These are phyloP conservation scores for Salarias fasciatus DNA, from an alignment of 2,797 vertebrate species.

Conservation along the genomic window DNA sequence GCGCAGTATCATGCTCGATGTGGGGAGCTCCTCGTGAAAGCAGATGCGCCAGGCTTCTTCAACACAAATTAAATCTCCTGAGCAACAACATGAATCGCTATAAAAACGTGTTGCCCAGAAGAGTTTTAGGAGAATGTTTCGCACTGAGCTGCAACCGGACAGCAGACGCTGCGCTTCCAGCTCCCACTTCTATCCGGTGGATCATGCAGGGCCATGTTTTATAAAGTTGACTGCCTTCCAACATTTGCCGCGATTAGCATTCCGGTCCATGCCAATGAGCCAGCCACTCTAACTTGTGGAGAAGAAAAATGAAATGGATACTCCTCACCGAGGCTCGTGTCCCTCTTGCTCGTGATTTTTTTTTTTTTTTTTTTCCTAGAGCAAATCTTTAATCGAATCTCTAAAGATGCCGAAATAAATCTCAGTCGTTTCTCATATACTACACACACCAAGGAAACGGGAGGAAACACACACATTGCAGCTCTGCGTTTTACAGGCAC, in stretches of 20 bases:
- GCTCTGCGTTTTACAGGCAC: conserved; percentile 60
- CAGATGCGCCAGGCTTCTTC: conserved; percentile 57
- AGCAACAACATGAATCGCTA: conserved; percentile 19
- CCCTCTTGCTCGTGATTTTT: conserved; percentile 4
- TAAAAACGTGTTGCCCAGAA: conserved; percentile 13
- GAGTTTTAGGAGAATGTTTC: conserved; percentile 46
- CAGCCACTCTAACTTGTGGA: conserved; percentile 56
- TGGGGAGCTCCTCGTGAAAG: conserved; percentile 29
- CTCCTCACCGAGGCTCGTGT: conserved; percentile 12
- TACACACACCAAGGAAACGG: conserved; percentile 39
- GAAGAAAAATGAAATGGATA: conserved; percentile 6
- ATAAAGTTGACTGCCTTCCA: conserved; percentile 81
- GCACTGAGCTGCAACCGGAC: conserved; percentile 27
- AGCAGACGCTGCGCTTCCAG: conserved; percentile 27
- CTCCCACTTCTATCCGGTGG: conserved; percentile 35
- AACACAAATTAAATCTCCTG: conserved; percentile 3
- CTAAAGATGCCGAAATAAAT: conserved; percentile 8
- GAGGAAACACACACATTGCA: conserved; percentile 55
- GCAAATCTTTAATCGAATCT: conserved; percentile 11
- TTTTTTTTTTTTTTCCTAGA: background rate
- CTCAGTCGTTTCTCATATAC: conserved; percentile 14
- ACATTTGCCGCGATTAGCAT: conserved; percentile 75
- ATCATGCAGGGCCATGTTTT: conserved; percentile 71
- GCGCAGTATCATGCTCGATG: conserved; percentile 36
- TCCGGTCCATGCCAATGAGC: conserved; percentile 68